A percentile compares a stretch with the other conserved stretches of the same genome.
phyloP scores from a whole-genome alignment of 2,797 vertebrate genomes.

The Todus mexicanus region DNA sequence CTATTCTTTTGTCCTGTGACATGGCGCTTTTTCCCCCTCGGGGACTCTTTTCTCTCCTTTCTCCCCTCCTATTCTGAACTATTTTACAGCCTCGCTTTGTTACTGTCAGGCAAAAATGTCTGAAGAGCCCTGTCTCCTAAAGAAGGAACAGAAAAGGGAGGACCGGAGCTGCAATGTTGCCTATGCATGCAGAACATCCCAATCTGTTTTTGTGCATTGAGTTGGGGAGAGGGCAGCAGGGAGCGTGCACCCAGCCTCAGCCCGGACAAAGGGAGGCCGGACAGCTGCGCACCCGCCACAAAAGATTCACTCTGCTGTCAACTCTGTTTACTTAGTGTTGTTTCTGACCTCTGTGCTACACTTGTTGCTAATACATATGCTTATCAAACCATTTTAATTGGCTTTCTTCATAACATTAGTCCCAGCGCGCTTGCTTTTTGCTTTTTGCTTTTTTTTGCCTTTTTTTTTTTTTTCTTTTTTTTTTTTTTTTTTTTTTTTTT shows the following conservation, averaged over 20 bases:
- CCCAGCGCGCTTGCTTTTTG: neutral
- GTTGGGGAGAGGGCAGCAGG: slow-evolving; percentile 83
- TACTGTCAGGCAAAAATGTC: slow-evolving; percentile 72
- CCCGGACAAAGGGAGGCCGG: slow-evolving; percentile 86
- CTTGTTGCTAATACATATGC: slow-evolving; percentile 75
- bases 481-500: neutral
- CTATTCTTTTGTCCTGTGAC: slow-evolving; percentile 77
- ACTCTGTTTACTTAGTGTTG: slow-evolving; percentile 89
- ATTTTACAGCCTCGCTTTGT: slow-evolving; percentile 81
- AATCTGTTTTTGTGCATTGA: slow-evolving; percentile 88
- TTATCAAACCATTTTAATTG: slow-evolving; percentile 80
- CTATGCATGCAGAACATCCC: slow-evolving; percentile 85
- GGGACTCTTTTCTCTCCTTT: slow-evolving; percentile 76
- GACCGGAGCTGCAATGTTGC: slow-evolving; percentile 78
- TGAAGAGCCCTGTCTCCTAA: slow-evolving; percentile 71
- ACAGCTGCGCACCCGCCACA: slow-evolving; percentile 86
- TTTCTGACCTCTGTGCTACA: slow-evolving; percentile 79
- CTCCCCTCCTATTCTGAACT: slow-evolving; percentile 47
- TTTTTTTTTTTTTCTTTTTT: neutral
- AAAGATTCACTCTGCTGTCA: slow-evolving; percentile 84
- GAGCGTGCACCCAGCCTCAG: slow-evolving; percentile 85
- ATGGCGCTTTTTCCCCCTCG: slow-evolving; percentile 69
- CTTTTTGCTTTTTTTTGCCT: neutral
- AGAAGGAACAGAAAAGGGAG: slow-evolving; percentile 78
- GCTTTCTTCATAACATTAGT: slow-evolving; percentile 68